Evolutionary conservation across 2,113 vertebrate species (phyloP), one percentile per base, ranked within the genome.

Genomic region (Brachyistius frenatus): DNA sequence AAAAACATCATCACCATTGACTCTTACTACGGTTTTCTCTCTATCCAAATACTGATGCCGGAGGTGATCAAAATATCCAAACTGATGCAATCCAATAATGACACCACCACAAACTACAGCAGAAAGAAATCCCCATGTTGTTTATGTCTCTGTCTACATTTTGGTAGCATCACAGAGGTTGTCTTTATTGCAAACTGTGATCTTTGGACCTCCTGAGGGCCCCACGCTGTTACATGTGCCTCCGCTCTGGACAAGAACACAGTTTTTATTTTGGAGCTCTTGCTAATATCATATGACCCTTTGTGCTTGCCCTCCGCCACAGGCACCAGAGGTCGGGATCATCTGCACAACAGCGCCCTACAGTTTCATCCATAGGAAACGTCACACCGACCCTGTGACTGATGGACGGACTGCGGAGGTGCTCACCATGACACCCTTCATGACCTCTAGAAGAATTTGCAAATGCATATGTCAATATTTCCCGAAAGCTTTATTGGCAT

Each of bases 401-500:
- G 55, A 65, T 70, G 46, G 47, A 47, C 35, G 47, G 65, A 52
- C 64, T 58, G 49, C 36, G 33, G 30, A 66, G 23, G 31, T 37
- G 46, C 60, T 80, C 47, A 30, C 55, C 15, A 49, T 6, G 16
- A 10, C 35, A 15, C 30, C 0, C 37, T 32, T 1, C 8, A 1
- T 76, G 6, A 81, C 80, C 61, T 74, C 60, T 58, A 75, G 54
- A 23, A 46, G 2, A 81, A 72, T 50, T 60, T 77, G 61, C 69
- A 86, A 73, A 85, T 74, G 32, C 61, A 41, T 71, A 52, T 58
- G 47, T 58, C 87, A 32, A 72, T 82, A n/a, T 47, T 79, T 70
- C 44, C 56, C 5, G 0, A 76, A 65, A 75, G 73, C 55, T 55
- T 73, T 66, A 78, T 39, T 73, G 77, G 57, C 57, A 54, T 31